phyloP scores from a whole-genome alignment of 2,113 vertebrate genomes.

The Macrotus californicus region DNA sequence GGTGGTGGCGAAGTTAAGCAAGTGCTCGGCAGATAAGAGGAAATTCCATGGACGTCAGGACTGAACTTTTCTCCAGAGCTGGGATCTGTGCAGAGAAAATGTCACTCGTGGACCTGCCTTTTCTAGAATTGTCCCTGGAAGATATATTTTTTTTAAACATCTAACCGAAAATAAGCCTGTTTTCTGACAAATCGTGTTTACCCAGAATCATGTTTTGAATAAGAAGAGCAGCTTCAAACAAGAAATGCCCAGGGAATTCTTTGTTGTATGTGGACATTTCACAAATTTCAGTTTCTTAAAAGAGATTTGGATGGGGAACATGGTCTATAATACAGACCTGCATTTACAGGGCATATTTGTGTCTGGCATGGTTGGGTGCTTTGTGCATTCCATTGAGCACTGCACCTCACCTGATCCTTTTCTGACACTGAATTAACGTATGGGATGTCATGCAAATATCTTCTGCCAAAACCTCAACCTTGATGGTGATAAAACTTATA shows the following conservation, averaged over 20 bases:
- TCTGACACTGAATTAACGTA: background rate
- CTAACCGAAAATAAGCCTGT: constrained; percentile 1
- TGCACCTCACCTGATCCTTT: background rate
- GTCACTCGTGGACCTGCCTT: background rate
- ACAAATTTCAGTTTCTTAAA: background rate
- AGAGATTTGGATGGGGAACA: background rate
- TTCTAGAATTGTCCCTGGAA: background rate
- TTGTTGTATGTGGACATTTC: background rate
- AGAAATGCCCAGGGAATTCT: background rate
- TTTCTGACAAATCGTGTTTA: background rate
- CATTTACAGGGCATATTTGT: background rate
- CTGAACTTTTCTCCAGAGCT: background rate
- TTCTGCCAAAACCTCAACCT: background rate
- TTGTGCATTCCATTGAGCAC: background rate
- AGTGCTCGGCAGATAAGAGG: background rate
- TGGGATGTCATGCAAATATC: background rate
- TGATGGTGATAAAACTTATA: background rate
- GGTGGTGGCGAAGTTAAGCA: background rate
- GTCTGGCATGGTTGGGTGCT: background rate
- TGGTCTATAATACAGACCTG: background rate
- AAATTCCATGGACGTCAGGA: background rate
- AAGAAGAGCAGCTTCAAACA: background rate
- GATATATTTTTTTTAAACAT: background rate
- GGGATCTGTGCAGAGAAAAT: background rate
- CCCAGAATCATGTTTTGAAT: background rate